Evolutionary conservation across 1,140 invertebrate genomes (phyloP).

Genomic region (Conopomorpha cramerella): DNA sequence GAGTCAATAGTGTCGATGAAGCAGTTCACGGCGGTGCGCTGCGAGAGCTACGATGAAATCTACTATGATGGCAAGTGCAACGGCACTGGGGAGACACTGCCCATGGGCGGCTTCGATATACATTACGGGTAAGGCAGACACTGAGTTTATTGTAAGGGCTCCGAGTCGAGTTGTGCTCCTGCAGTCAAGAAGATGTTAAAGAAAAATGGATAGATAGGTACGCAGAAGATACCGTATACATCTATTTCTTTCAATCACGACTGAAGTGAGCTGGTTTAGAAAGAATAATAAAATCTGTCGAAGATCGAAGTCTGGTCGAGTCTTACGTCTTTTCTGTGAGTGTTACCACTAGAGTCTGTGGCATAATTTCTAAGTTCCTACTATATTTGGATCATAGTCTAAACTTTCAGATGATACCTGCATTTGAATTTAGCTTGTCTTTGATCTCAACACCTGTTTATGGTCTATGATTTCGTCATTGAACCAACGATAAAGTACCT

Average conservation of each 20-base stretch:
- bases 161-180: neutral
- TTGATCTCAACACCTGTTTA: too few relatives aligned
- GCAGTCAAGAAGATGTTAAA: neutral
- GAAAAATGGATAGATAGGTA: too few relatives aligned
- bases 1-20: conserved; percentile 59
- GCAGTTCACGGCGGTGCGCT: conserved; percentile 57
- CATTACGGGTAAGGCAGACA: conserved; percentile 56
- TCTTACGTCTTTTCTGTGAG: too few relatives aligned
- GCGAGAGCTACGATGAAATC: conserved; percentile 61
- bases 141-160: neutral
- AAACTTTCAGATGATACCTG: too few relatives aligned
- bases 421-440: too few relatives aligned
- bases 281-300: neutral
- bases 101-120: conserved; percentile 62
- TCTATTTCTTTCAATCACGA: too few relatives aligned
- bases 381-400: too few relatives aligned
- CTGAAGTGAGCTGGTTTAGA: neutral
- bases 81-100: conserved; percentile 41
- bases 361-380: too few relatives aligned
- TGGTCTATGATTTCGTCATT: too few relatives aligned
- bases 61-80: conserved; percentile 55
- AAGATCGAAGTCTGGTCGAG: conserved; percentile 7
- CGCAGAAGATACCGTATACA: too few relatives aligned
- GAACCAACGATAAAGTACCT: too few relatives aligned
- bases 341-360: too few relatives aligned